A percentile compares a stretch with the other conserved stretches of the same genome.
These are phyloP conservation scores for Cosmia pyralina DNA, from an alignment of 2,888 invertebrate species.

Conservation along the genomic window DNA sequence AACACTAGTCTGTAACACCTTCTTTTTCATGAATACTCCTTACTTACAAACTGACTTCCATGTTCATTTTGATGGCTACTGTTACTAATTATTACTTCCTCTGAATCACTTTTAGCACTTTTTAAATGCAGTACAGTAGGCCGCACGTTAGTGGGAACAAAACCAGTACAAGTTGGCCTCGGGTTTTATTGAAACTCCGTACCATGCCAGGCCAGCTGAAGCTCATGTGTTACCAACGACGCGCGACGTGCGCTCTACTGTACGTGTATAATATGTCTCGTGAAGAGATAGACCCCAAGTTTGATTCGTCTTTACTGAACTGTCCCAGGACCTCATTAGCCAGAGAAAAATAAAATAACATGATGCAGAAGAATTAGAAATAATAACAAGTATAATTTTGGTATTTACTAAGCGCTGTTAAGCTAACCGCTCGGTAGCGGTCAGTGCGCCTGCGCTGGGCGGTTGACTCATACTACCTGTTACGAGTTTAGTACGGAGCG, in stretches of 20 bases:
- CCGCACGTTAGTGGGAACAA: background rate
- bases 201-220: no score
- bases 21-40: background rate
- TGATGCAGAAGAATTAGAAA: background rate
- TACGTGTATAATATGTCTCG: background rate
- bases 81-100: background rate
- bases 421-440: background rate
- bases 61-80: background rate
- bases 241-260: background rate
- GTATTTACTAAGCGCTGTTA: background rate
- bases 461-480: constrained; percentile 33
- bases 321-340: background rate
- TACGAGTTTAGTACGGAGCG: constrained; percentile 12
- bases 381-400: background rate
- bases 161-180: no score
- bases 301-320: constrained; percentile 1
- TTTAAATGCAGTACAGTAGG: background rate
- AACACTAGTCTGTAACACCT: constrained; percentile 2
- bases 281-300: background rate
- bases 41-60: background rate
- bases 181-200: no score
- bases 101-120: background rate
- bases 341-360: background rate
- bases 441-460: constrained; percentile 15
- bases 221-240: no score